These are phyloP conservation scores for Okapia johnstoni DNA, from an alignment of 2,113 vertebrate species.

Conservation along the genomic window DNA sequence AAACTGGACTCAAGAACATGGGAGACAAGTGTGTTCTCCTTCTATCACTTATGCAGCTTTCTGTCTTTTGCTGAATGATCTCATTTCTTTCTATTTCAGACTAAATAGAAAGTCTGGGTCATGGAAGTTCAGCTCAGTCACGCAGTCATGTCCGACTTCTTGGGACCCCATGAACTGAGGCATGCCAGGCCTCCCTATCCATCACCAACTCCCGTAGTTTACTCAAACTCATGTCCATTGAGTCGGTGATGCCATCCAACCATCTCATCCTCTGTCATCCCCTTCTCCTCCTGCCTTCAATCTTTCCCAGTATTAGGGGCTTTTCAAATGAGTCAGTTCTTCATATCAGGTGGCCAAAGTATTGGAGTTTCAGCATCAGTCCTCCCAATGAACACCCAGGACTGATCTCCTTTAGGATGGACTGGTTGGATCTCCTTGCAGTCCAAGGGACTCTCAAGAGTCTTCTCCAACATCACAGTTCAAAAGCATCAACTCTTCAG, in stretches of 20 bases:
- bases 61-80: background rate
- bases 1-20: background rate
- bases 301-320: background rate
- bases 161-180: background rate
- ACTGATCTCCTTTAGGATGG: background rate
- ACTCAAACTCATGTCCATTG: background rate
- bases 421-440: background rate
- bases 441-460: background rate
- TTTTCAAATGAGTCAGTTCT: background rate
- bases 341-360: background rate
- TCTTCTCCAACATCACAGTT: background rate
- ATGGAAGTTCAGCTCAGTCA: background rate
- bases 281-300: background rate
- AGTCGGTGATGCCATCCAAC: background rate
- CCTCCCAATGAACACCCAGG: background rate
- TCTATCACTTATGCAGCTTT: background rate
- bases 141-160: accelerated
- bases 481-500: background rate
- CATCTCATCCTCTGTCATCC: background rate
- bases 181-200: background rate
- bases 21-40: background rate
- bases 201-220: background rate
- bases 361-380: background rate
- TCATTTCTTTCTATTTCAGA: background rate
- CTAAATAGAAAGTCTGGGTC: background rate